A percentile compares a stretch with the other conserved stretches of the same genome.
These are phyloP conservation scores for Drosophila seguyi DNA, from an alignment of 1,140 invertebrate genomes.

Conservation along the genomic window DNA sequence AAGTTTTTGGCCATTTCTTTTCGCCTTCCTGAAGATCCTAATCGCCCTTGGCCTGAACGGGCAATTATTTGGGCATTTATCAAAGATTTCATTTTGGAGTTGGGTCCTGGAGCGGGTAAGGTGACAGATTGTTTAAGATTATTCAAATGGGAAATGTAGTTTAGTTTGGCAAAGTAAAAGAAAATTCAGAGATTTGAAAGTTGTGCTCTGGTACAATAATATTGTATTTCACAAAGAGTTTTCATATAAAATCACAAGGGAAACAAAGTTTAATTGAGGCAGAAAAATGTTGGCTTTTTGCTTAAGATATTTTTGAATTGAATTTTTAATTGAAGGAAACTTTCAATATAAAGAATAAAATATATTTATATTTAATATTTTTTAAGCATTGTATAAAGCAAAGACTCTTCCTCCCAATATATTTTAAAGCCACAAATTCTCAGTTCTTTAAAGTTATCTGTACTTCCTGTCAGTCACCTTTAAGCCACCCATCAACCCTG, in stretches of 20 bases:
- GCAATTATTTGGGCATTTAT: constrained; percentile 57
- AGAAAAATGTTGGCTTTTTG: too few species aligned
- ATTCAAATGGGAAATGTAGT: constrained; percentile 13
- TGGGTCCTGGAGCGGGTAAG: constrained; percentile 7
- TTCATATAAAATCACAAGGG: not conserved
- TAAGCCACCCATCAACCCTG: not conserved
- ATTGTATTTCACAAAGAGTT: not conserved
- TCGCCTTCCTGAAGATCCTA: constrained; percentile 36
- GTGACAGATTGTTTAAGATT: constrained; percentile 35
- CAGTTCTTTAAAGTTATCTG: not conserved
- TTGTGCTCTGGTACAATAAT: not conserved
- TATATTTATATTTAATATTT: too few species aligned
- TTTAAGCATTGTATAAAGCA: not conserved
- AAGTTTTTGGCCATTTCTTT: constrained; percentile 30
- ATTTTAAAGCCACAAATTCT: not conserved
- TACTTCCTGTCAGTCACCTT: not conserved
- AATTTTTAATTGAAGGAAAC: not conserved
- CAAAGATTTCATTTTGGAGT: constrained; percentile 34
- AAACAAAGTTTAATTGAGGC: constrained; percentile 2
- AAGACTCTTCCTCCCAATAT: not conserved
- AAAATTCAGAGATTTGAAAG: not conserved
- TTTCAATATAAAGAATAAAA: not conserved
- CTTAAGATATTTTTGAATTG: not conserved
- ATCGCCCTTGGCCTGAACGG: constrained; percentile 45
- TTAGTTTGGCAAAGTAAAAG: not conserved